Percentiles rank a stretch among this genome's conserved stretches.
phyloP scores from a whole-genome alignment of 2,113 vertebrate genomes.

The Globicephala melas region DNA sequence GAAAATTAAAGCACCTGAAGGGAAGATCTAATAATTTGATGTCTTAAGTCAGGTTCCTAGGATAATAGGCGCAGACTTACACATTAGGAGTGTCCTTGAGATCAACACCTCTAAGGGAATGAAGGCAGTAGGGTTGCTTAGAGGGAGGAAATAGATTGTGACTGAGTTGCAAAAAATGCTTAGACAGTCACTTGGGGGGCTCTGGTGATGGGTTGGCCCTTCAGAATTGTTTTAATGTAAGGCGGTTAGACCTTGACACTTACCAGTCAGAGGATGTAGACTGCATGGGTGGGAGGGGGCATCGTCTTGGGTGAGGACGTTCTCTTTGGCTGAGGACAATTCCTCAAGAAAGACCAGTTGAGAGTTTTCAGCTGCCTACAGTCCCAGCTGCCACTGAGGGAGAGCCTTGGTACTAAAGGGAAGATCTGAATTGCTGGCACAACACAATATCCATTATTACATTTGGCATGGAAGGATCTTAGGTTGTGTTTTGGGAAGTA shows the following conservation, averaged over 20 bases:
- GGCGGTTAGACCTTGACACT: neutral
- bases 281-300: neutral
- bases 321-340: neutral
- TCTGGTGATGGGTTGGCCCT: neutral
- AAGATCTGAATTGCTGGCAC: accelerated
- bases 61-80: neutral
- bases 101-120: neutral
- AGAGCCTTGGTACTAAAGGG: neutral
- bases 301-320: neutral
- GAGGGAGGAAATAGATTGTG: neutral
- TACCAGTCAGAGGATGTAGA: neutral
- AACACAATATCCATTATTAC: too few species aligned
- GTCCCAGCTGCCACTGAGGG: neutral
- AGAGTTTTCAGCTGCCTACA: neutral
- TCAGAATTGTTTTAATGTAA: neutral
- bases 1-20: neutral
- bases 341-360: neutral
- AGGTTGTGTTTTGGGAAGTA: neutral
- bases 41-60: neutral
- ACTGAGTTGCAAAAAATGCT: neutral
- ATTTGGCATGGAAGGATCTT: neutral
- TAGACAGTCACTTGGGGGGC: neutral
- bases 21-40: neutral
- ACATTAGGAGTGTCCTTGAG: neutral
- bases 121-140: neutral